Evolutionary conservation across 2,797 vertebrate genomes (phyloP).

Genomic region (Calcarius lapponicus): DNA sequence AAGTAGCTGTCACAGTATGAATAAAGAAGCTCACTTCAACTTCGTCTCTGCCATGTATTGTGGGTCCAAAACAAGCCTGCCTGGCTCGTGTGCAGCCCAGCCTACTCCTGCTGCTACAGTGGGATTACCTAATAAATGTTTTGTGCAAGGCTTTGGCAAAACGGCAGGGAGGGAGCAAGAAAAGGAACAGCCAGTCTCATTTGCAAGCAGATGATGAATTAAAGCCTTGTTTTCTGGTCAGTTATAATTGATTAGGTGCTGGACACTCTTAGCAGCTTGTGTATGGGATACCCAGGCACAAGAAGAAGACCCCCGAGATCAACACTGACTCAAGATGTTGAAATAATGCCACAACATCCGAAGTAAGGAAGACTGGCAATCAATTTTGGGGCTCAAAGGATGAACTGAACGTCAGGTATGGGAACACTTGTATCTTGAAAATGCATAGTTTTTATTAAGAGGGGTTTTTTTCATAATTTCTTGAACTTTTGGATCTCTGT

Average conservation of each 20-base stretch:
- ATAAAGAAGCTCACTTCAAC: not conserved
- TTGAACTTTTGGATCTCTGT: not conserved
- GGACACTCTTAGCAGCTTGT: not conserved
- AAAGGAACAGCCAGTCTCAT: not conserved
- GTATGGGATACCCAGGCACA: not conserved
- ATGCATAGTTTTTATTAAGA: not conserved
- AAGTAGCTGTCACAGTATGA: not conserved
- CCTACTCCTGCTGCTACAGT: not conserved
- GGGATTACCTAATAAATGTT: not conserved
- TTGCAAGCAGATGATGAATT: not conserved
- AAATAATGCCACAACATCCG: not conserved
- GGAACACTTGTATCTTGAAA: not conserved
- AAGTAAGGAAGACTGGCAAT: not conserved
- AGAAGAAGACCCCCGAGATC: not conserved
- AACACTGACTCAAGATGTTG: not conserved
- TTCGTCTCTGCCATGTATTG: not conserved
- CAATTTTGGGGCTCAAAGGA: not conserved
- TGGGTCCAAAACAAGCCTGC: not conserved
- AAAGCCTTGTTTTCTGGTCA: not conserved
- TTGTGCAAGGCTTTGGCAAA: not conserved
- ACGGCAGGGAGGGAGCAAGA: not conserved
- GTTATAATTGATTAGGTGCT: no score
- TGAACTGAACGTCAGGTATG: not conserved
- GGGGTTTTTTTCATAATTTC: fast-evolving
- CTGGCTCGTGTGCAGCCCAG: not conserved